phyloP scores from a whole-genome alignment of 2,888 invertebrate genomes.

The Amiota mariae region DNA sequence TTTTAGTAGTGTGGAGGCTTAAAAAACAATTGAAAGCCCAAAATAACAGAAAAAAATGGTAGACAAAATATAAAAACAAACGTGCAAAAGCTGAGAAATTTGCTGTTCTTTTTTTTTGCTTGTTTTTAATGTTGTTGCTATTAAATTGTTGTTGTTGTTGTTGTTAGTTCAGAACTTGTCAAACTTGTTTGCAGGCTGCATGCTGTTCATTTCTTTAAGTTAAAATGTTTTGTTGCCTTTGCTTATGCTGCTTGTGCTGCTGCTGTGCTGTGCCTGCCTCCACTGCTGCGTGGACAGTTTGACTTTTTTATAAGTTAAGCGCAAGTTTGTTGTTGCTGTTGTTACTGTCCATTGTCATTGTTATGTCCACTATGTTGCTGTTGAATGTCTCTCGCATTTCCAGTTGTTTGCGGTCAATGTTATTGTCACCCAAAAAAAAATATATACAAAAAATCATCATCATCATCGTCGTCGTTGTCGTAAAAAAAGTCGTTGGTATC shows the following conservation, averaged over 20 bases:
- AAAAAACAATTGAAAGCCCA: not conserved
- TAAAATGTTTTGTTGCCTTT: not conserved
- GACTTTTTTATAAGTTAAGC: not conserved
- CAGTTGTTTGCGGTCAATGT: constrained; percentile 55
- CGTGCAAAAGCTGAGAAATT: constrained; percentile 23
- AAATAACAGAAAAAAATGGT: not conserved
- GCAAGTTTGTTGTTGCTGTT: constrained; percentile 19
- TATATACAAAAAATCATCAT: constrained; percentile 19
- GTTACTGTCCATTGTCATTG: constrained; percentile 22
- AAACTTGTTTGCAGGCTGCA: constrained; percentile 62
- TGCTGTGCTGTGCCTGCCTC: too few species aligned
- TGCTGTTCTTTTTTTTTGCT: constrained; percentile 58
- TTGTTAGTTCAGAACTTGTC: constrained; percentile 54
- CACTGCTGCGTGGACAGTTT: not conserved
- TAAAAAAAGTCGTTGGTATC: constrained; percentile 46
- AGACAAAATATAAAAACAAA: constrained; percentile 20
- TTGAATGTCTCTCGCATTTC: not conserved
- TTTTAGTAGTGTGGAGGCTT: constrained; percentile 4
- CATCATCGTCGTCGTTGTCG: too few species aligned
- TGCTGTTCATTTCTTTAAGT: constrained; percentile 17
- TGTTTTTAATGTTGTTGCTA: constrained; percentile 45
- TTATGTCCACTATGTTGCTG: constrained; percentile 15
- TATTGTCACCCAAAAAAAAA: constrained; percentile 62
- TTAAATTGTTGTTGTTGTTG: constrained; percentile 53
- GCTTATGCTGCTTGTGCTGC: not conserved